Percentiles rank a stretch among this genome's conserved stretches.
These are phyloP conservation scores for Drosophila sp. DNA, from an alignment of 1,140 invertebrate genomes.

Conservation along the genomic window DNA sequence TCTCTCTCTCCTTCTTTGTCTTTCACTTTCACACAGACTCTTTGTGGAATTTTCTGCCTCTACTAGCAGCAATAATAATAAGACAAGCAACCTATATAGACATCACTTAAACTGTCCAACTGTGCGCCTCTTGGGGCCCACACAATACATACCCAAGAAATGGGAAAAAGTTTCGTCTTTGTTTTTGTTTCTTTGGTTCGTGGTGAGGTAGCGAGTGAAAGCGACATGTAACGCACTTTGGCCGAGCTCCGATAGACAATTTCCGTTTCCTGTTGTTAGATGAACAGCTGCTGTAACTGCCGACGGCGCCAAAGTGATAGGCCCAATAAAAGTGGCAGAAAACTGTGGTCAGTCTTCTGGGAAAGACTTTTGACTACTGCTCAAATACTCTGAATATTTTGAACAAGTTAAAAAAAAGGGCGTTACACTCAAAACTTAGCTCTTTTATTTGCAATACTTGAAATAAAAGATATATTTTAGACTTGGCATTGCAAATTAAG, in stretches of 20 bases:
- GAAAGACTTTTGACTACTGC: background rate
- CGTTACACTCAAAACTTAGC: too few species aligned
- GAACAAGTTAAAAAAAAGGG: too few species aligned
- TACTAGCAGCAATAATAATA: background rate
- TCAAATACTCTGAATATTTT: background rate
- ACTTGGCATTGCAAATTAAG: background rate
- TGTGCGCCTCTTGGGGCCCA: constrained; percentile 24
- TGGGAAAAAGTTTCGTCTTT: constrained; percentile 57
- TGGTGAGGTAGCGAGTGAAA: constrained; percentile 27
- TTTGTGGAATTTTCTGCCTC: background rate
- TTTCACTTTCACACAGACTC: background rate
- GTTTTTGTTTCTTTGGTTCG: constrained; percentile 9
- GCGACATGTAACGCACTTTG: constrained; percentile 57
- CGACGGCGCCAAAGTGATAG: constrained; percentile 55
- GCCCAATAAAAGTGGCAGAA: constrained; percentile 60
- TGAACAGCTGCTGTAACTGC: constrained; percentile 60
- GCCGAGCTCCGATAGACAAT: constrained; percentile 63
- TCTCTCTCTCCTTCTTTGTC: background rate
- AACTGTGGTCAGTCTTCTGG: constrained; percentile 33
- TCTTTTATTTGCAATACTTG: too few species aligned
- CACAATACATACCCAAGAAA: constrained; percentile 18
- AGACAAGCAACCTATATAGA: constrained; percentile 34
- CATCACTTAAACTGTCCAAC: constrained; percentile 77
- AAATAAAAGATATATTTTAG: too few species aligned
- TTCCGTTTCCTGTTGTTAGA: constrained; percentile 77